Evolutionary conservation across 2,888 invertebrate genomes (phyloP), one percentile per base, ranked within the genome.

Genomic region (Acanthopleura granulata): DNA sequence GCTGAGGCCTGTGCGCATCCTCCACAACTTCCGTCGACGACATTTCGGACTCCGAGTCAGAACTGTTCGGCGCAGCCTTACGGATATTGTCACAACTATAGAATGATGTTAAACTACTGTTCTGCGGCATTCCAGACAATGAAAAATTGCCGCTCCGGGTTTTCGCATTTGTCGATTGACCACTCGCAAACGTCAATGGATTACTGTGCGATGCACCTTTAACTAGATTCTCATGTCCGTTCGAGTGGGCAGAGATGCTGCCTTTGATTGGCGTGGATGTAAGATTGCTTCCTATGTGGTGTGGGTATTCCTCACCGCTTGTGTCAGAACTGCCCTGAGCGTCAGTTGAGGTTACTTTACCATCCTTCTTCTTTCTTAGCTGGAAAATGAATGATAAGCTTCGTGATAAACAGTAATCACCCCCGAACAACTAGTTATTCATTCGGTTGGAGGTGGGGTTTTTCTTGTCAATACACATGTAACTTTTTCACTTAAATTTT

Each of bases 11-110:
- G 22, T 66, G 22, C 69, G 25, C 6, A 16, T 71, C 71, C 4
- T 71, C 71, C n/a, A 49, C 18, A 40, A 27, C 12, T 40, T 71
- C 71, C 14, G 71, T 71, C 9, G 49, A 49, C 30, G 71, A 71
- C 50, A 71, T 71, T 71, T 71, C 71, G 15, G 71, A 71, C 4
- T 71, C 71, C 6, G 71, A 71, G 9, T 71, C 71, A 6, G 71
- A 49, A 49, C 66, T 66, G 22, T 6, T 9, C 6, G 22, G 66
- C 22, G 29, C 29, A 6, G 25, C 25, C 6, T 18, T 66, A 66
- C 25, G 66, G 3, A 66, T 66, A 66, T 66, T 27, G 29, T 66
- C 66, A 66, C 66, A 66, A 66, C 66, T 66, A 25, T 66, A 66
- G 14, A 66, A 66, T 25, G 66, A 66, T 25, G 66, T 66, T 14